Percentiles rank a stretch among this genome's conserved stretches.
Evolutionary conservation across 2,888 invertebrate species (phyloP).

Genomic region (Molorchus minor): DNA sequence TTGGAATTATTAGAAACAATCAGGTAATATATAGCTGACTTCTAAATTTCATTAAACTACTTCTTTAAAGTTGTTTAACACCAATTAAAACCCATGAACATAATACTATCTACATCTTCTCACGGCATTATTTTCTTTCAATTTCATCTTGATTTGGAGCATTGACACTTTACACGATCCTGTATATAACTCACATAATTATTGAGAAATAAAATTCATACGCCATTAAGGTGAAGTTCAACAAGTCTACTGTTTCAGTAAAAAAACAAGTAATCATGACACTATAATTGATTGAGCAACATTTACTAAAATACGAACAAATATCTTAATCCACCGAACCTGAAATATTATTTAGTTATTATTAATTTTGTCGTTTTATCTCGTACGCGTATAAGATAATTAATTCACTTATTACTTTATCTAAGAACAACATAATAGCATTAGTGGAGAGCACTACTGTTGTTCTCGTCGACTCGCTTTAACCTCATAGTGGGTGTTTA

Average conservation of each 20-base stretch:
- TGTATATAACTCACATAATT: no score
- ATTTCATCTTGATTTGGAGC: no score
- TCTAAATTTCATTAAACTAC: no score
- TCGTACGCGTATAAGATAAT: conserved; percentile 22
- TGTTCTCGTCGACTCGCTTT: not conserved
- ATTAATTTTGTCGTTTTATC: conserved; percentile 19
- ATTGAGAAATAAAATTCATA: no score
- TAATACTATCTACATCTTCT: no score
- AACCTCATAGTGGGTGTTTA: conserved; percentile 19
- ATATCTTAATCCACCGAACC: conserved; percentile 11
- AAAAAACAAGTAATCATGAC: conserved; percentile 3
- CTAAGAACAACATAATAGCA: conserved; percentile 25
- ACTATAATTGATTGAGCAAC: conserved; percentile 6
- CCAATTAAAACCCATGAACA: no score
- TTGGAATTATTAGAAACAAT: no score
- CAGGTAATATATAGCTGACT: no score
- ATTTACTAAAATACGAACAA: conserved; percentile 16
- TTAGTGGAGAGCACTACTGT: conserved; percentile 18
- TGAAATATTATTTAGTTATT: conserved; percentile 21
- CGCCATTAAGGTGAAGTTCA: not conserved
- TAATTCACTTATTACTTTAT: conserved; percentile 27
- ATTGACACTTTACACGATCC: no score
- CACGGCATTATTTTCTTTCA: no score
- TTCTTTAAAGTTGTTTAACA: no score
- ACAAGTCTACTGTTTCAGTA: conserved; percentile 11